phyloP scores from a whole-genome alignment of 2,888 invertebrate species.

The Ochlodes sylvanus region DNA sequence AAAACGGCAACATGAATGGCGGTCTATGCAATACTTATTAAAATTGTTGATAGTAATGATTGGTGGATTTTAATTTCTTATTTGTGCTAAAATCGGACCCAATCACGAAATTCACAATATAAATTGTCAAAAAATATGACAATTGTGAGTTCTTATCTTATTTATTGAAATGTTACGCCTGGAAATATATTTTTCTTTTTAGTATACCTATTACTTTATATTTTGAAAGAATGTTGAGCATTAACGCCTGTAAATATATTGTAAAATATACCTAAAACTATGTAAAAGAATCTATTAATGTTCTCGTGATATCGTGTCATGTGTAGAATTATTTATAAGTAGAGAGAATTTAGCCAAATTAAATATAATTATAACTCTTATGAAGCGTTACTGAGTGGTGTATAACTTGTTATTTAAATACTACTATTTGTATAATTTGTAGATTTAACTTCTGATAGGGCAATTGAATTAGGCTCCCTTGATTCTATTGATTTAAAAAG shows the following conservation, averaged over 20 bases:
- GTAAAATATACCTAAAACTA: slow-evolving; percentile 27
- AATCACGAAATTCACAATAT: too few species aligned
- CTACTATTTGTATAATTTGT: not conserved
- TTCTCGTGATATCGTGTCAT: slow-evolving; percentile 72
- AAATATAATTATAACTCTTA: slow-evolving; percentile 21
- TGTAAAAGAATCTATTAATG: slow-evolving; percentile 50
- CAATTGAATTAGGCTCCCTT: too few species aligned
- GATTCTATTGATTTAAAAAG: too few species aligned
- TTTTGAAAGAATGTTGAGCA: not conserved
- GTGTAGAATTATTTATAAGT: slow-evolving; percentile 54
- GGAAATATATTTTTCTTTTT: not conserved
- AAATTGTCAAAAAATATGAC: too few species aligned
- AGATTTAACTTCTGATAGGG: not conserved
- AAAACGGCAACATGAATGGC: too few species aligned
- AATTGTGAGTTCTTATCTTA: too few species aligned
- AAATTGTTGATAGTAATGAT: too few species aligned
- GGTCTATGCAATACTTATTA: too few species aligned
- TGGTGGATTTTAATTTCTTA: too few species aligned
- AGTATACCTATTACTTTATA: not conserved
- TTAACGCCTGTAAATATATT: slow-evolving; percentile 27
- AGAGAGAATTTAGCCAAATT: slow-evolving; percentile 32
- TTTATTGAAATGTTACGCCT: not conserved
- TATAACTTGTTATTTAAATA: slow-evolving; percentile 13
- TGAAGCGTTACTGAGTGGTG: slow-evolving; percentile 13
- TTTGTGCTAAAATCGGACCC: too few species aligned